phyloP scores from a whole-genome alignment of 2,797 vertebrate species.

The Toxotes lorentzi region DNA sequence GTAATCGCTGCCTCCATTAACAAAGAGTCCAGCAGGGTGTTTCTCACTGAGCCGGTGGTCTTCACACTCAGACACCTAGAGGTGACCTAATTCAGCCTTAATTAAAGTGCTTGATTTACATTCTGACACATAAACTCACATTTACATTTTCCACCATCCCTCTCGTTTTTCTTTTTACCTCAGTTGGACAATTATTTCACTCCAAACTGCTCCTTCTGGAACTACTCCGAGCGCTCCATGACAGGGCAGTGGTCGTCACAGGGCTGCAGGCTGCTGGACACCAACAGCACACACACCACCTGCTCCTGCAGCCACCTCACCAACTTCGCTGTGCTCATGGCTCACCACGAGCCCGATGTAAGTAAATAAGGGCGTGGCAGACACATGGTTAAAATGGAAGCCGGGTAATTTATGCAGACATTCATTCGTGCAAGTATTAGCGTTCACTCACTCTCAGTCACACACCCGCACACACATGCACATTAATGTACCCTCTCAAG shows the following conservation, averaged over 20 bases:
- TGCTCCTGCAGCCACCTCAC: conserved; percentile 97
- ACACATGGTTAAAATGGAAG: conserved; percentile 45
- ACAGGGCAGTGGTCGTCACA: conserved; percentile 95
- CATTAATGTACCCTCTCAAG: conserved; percentile 72
- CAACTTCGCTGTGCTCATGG: conserved; percentile 96
- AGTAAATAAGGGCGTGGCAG: conserved; percentile 66
- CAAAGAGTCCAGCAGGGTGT: conserved; percentile 94
- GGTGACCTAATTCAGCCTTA: conserved; percentile 73
- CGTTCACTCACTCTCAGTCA: conserved; percentile 63
- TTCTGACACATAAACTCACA: neutral
- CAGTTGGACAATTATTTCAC: conserved; percentile 93
- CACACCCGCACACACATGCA: conserved; percentile 66
- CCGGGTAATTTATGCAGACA: conserved; percentile 72
- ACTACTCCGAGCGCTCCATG: conserved; percentile 97
- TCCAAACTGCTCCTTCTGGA: conserved; percentile 97
- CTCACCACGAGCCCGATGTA: conserved; percentile 90
- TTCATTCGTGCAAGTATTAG: conserved; percentile 57
- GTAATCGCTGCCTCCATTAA: conserved; percentile 95
- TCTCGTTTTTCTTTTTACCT: neutral
- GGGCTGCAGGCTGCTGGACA: conserved; percentile 92
- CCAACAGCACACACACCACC: conserved; percentile 93
- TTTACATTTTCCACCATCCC: neutral
- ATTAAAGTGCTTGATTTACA: neutral
- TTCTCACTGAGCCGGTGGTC: conserved; percentile 93
- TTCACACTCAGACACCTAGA: conserved; percentile 93